phyloP scores from a whole-genome alignment of 2,888 invertebrate genomes.

The Hybos culiciformis region DNA sequence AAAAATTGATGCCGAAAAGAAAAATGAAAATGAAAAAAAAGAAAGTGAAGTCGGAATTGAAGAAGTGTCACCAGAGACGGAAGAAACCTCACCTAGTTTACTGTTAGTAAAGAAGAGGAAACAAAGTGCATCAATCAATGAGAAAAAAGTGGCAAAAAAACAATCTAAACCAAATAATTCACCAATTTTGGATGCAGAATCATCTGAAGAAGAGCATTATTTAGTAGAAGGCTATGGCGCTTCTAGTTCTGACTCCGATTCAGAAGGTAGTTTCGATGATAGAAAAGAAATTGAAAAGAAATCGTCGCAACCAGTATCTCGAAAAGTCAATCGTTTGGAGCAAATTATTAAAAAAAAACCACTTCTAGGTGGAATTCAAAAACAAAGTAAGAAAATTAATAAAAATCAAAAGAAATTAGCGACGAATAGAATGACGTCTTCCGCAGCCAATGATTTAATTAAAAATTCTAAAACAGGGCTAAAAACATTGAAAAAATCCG shows the following conservation, averaged over 20 bases:
- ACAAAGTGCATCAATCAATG: background rate
- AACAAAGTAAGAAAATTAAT: constrained; percentile 19
- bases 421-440: constrained; percentile 19
- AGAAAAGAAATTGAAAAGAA: background rate
- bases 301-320: no score
- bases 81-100: constrained; percentile 8
- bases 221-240: constrained; percentile 2
- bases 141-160: no score
- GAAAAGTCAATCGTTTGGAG: constrained; percentile 15
- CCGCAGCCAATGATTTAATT: constrained; percentile 22
- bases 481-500: constrained; percentile 15
- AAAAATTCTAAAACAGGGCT: constrained; percentile 11
- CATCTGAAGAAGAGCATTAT: background rate
- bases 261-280: background rate
- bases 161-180: background rate
- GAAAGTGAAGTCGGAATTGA: background rate
- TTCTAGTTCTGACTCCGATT: constrained; percentile 12
- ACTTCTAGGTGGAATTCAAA: constrained; percentile 24
- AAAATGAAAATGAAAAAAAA: constrained; percentile 9
- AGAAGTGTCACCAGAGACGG: background rate
- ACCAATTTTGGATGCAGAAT: background rate
- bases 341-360: constrained; percentile 25
- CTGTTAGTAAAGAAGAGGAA: constrained; percentile 13
- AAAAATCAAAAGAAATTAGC: constrained; percentile 7
- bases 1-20: constrained; percentile 8